Conservation (phyloP, 2,797 vertebrate genomes). For the Apogon hyalosoma region DNA sequence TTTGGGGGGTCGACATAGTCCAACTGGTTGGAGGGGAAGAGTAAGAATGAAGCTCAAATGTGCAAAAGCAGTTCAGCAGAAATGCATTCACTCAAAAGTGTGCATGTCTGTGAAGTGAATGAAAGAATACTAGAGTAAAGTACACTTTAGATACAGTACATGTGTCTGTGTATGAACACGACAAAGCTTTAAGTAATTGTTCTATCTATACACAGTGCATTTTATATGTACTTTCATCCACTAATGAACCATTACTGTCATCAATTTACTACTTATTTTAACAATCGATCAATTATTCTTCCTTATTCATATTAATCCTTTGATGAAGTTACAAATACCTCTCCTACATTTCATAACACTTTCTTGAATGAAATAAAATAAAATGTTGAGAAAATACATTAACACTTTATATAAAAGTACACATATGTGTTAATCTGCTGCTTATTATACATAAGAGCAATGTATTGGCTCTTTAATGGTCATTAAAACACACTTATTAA, state of each 20-base stretch:
- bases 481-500: no score
- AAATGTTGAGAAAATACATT: neutral
- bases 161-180: constrained; percentile 7
- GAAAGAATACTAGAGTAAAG: neutral
- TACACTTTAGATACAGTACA: neutral
- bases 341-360: neutral
- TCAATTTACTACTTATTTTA: neutral
- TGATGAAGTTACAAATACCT: no score
- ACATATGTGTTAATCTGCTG: no score
- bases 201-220: no score
- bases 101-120: constrained; percentile 62
- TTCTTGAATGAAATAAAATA: constrained; percentile 11
- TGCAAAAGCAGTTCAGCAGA: constrained; percentile 70
- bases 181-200: no score
- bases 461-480: no score
- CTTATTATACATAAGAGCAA: no score
- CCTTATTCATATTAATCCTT: no score
- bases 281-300: no score
- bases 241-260: neutral
- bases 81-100: constrained; percentile 56
- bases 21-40: constrained; percentile 81
- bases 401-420: no score
- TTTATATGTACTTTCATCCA: no score
- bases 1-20: constrained; percentile 80
- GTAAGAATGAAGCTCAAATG: constrained; percentile 77